Base-by-base conservation (phyloP, 2,797 vertebrate species). In the Urocyon cinereoargenteus region DNA sequence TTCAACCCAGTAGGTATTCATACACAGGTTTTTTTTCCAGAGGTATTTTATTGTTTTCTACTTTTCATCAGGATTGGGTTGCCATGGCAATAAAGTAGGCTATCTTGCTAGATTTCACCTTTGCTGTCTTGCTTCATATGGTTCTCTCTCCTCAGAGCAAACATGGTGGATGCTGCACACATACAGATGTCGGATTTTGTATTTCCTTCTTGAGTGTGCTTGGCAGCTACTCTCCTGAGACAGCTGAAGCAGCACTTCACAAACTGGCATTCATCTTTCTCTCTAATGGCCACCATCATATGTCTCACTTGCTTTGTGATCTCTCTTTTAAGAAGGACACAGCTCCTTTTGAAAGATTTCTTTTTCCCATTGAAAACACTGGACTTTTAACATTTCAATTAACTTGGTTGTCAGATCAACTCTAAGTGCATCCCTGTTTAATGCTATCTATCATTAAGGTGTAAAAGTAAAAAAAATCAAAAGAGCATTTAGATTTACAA, bases 71-170 rank as follows among this genome's bases (percentile, higher is more conserved):
- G 98, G 98, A 97, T 98, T 98, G 97, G 70, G 99, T 99, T 99
- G 98, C 99, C 98, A 99, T 99, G 99, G 98, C 98, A 98, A 99
- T 99, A 99, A 99, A 99, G 99, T 98, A 98, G 98, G 98, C 99
- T 97, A 98, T 99, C 99, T 99, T 98, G 98, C 98, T 98, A 99
- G 97, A 98, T 99, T 99, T 99, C 99, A 99, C 99, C 99, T 99
- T 99, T 98, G 98, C 99, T 99, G 99, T 99, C 99, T 99, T 98
- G 98, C 98, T 98, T 99, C 98, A 97, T 98, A 98, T 92, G 98
- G 98, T 98, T 98, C 98, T 98, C 97, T 97, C 98, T 98, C 98
- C 96, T 99, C 98, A 97, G 98, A 98, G 98, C 98, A 97, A 99
- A 97, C 97, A 98, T 98, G 98, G 99, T 98, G 96, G 97, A 98